Conservation (phyloP, 2,797 vertebrate genomes). For the Rhinoraja longicauda region DNA sequence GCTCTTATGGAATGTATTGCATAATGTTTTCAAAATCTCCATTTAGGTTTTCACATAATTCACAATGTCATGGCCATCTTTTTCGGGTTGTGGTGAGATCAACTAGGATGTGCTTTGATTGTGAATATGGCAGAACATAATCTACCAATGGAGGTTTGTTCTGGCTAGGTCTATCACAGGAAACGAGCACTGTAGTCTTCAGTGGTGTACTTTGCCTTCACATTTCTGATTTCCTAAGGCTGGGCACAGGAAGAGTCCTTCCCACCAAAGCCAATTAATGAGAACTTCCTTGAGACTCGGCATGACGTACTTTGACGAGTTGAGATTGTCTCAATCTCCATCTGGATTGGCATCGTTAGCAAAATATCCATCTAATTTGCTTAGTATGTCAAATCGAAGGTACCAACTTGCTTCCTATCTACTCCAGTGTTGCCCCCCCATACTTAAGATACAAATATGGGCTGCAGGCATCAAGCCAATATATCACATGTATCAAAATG, state of each 20-base stretch:
- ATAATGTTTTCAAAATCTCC: not conserved
- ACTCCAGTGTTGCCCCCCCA: not conserved
- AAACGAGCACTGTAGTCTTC: not conserved
- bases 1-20: not conserved
- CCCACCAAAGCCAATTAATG: not conserved
- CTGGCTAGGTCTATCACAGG: not conserved
- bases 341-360: not conserved
- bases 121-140: not conserved
- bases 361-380: not conserved
- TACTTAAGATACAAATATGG: not conserved
- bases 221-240: not conserved
- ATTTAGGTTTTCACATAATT: not conserved
- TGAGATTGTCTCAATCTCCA: not conserved
- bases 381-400: not conserved
- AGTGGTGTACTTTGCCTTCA: not conserved
- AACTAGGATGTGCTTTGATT: not conserved
- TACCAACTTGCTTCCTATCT: not conserved
- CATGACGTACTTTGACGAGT: not conserved
- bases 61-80: not conserved
- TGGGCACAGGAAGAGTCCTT: not conserved
- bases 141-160: not conserved
- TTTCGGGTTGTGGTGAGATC: not conserved
- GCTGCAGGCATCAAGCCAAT: not conserved
- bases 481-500: not conserved
- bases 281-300: not conserved